Evolutionary conservation across 2,888 invertebrate species (phyloP).

Genomic region (Polyommatus icarus): DNA sequence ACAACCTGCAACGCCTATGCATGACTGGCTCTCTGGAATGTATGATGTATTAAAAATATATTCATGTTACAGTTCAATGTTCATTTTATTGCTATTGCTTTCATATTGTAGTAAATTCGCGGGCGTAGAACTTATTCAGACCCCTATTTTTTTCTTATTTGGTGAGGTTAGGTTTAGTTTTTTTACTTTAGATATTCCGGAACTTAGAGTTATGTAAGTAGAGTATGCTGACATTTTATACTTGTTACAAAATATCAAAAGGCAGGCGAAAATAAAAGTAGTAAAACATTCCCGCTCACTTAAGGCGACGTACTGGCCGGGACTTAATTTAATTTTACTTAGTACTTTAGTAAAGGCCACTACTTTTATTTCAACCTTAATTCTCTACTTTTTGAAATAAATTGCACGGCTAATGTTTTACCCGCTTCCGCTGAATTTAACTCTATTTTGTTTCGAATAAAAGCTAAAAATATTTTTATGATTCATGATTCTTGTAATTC

Average conservation of each 20-base stretch:
- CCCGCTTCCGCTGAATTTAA: conserved; percentile 9
- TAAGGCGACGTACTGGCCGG: conserved; percentile 26
- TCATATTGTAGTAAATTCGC: not conserved
- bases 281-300: conserved; percentile 19
- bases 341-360: conserved; percentile 23
- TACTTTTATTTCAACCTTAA: conserved; percentile 30
- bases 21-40: conserved; percentile 11
- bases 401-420: conserved; percentile 28
- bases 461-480: not conserved
- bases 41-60: not conserved
- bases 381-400: conserved; percentile 23
- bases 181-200: not conserved
- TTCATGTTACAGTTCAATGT: not conserved
- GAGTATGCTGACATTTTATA: conserved; percentile 2
- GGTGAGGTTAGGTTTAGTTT: too few relatives aligned
- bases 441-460: conserved; percentile 2
- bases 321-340: conserved; percentile 28
- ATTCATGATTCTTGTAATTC: not conserved
- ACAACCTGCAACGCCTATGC: conserved; percentile 14
- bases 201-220: not conserved
- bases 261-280: conserved; percentile 11
- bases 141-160: too few relatives aligned
- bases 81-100: not conserved
- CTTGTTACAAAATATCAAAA: conserved; percentile 10
- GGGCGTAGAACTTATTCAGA: too few relatives aligned